A percentile compares a stretch with the other conserved stretches of the same genome.
Evolutionary conservation across 1,140 invertebrate species (phyloP).

Genomic region (Steinernema khuongi): DNA sequence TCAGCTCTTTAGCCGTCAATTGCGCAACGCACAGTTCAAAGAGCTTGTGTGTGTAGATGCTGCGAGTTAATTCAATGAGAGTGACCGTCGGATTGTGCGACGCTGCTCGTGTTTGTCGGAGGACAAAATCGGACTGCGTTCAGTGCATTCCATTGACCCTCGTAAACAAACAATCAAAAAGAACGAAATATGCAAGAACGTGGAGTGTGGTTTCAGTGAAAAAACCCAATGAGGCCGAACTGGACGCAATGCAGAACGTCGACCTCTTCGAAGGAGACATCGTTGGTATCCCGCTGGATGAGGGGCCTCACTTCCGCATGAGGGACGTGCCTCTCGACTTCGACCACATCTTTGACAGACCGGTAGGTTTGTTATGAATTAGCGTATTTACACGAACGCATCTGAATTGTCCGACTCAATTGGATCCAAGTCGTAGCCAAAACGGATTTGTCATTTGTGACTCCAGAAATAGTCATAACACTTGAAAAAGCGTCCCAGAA

Average conservation of each 20-base stretch:
- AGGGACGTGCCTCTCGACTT: conserved; percentile 29
- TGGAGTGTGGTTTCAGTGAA: conserved; percentile 40
- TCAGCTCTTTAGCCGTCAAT: conserved; percentile 2
- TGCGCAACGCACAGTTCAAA: not conserved
- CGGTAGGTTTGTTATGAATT: conserved; percentile 30
- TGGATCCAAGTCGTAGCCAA: no score
- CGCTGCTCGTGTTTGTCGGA: not conserved
- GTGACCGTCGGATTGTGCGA: not conserved
- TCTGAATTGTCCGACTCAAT: no score
- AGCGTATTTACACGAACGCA: no score
- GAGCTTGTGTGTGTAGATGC: not conserved
- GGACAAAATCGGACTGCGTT: not conserved
- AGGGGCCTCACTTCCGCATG: conserved; percentile 25
- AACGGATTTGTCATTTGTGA: no score
- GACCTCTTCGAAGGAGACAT: conserved; percentile 58
- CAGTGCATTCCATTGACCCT: not conserved
- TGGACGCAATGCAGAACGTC: conserved; percentile 55
- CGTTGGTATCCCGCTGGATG: conserved; percentile 45
- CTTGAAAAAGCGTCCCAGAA: no score
- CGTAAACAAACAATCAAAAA: conserved; percentile 11
- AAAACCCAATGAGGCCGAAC: conserved; percentile 45
- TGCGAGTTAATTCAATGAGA: not conserved
- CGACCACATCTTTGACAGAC: conserved; percentile 47
- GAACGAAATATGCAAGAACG: not conserved
- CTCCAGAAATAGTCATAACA: no score